Base-by-base conservation (phyloP, 2,888 invertebrate genomes). In the Sipha maydis region DNA sequence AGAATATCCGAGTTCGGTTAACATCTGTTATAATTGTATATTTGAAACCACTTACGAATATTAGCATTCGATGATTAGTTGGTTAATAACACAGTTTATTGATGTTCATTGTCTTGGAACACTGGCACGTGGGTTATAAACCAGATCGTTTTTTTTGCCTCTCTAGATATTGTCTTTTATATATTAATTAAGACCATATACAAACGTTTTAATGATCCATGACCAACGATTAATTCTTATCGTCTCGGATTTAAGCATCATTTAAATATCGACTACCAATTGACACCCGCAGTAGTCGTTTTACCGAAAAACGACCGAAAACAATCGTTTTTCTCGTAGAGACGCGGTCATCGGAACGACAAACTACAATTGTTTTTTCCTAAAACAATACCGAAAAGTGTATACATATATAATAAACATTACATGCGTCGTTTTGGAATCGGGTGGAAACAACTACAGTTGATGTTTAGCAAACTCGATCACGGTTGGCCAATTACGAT, bases 401-500 rank as follows among this genome's bases (percentile, higher is more conserved):
- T 61, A 28, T 28, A 41, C 25, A 77, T 14, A 54, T 54, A n/a
- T 41, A 78, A 28, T 17, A 28, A 9, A 1, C n/a, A 41, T 76
- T 56, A 31, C 56, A 28, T 1, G 48, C 21, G 21, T 76, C 54
- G n/a, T 67, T 9, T 31, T 25, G 41, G 56, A 38, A 38, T 41
- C 67, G 25, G 67, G 76, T 56, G 31, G 38, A 88, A 88, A 38
- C 80, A 21, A 73, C 79, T 38, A 7, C 56, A 9, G 71, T 73
- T 54, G 69, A 54, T 34, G 67, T 88, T 88, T 31, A 14, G 88
- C 75, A 61, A 88, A 88, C 88, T 82, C 88, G 82, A 88, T 88
- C 80, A 67, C 82, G 88, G 76, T 75, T 82, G 86, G 82, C 82
- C 88, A 82, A 88, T 88, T 88, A 88, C 67, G 76, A 25, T 61